Conservation (phyloP, 2,888 invertebrate species). For the Adineta ricciae region DNA sequence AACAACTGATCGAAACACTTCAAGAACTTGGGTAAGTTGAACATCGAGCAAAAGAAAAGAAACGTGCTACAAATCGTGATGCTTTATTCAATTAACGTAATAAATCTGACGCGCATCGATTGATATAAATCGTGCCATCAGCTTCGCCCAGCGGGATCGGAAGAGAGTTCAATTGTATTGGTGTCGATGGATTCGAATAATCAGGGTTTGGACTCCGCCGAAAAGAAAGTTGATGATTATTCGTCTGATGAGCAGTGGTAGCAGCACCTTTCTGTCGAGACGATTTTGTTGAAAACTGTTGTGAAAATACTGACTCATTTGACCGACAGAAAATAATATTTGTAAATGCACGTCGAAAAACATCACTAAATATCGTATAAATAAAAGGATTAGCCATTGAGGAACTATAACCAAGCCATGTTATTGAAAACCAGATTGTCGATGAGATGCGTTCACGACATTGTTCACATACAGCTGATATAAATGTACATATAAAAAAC, state of each 20-base stretch:
- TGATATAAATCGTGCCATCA: neutral
- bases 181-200: constrained; percentile 1
- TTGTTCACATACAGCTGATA: constrained; percentile 40
- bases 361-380: constrained; percentile 49
- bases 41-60: neutral
- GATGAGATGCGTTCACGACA: constrained; percentile 38
- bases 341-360: constrained; percentile 45
- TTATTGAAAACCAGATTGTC: constrained; percentile 8
- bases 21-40: constrained; percentile 55
- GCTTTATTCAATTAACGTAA: neutral
- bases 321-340: constrained; percentile 33
- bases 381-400: constrained; percentile 49
- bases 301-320: neutral
- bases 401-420: constrained; percentile 47
- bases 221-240: neutral
- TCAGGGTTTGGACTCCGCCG: neutral
- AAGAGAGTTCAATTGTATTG: neutral
- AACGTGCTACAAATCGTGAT: too few relatives aligned
- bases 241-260: neutral
- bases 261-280: neutral
- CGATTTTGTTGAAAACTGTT: neutral
- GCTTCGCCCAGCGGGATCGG: too few relatives aligned
- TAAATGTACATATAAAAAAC: constrained; percentile 45
- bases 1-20: constrained; percentile 74
- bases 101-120: neutral